These are phyloP conservation scores for Sakesphorus luctuosus DNA, from an alignment of 2,113 vertebrate genomes.

Conservation along the genomic window DNA sequence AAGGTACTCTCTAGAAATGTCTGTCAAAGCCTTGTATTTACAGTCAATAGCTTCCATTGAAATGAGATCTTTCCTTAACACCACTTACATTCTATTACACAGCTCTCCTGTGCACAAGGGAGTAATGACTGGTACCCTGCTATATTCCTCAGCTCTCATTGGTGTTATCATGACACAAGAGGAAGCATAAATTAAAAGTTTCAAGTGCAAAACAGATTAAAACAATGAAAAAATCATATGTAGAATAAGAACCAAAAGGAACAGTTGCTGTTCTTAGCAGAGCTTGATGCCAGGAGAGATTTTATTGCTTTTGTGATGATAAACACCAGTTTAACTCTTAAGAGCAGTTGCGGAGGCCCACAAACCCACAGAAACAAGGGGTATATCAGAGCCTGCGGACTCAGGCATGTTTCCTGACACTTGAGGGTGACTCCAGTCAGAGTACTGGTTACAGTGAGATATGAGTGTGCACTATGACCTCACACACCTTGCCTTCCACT, in stretches of 20 bases:
- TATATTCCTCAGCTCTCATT: neutral
- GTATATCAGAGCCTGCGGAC: neutral
- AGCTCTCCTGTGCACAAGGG: neutral
- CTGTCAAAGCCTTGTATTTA: neutral
- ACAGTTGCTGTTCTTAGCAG: neutral
- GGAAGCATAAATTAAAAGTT: neutral
- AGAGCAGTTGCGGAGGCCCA: neutral
- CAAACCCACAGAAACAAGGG: neutral
- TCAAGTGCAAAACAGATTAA: neutral
- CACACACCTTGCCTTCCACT: neutral
- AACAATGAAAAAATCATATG: neutral
- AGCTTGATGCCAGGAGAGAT: neutral
- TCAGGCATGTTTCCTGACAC: neutral
- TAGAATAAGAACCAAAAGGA: neutral
- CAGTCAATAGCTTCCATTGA: neutral
- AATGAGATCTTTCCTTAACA: neutral
- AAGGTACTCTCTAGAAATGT: neutral
- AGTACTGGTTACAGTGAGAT: neutral
- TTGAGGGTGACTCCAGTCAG: neutral
- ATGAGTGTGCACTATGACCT: accelerated
- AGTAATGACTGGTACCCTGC: neutral
- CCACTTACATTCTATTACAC: neutral
- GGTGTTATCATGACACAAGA: neutral
- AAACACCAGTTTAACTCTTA: neutral
- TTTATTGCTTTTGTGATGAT: neutral